These are phyloP conservation scores for Charina bottae DNA, from an alignment of 2,113 vertebrate genomes.

Conservation along the genomic window DNA sequence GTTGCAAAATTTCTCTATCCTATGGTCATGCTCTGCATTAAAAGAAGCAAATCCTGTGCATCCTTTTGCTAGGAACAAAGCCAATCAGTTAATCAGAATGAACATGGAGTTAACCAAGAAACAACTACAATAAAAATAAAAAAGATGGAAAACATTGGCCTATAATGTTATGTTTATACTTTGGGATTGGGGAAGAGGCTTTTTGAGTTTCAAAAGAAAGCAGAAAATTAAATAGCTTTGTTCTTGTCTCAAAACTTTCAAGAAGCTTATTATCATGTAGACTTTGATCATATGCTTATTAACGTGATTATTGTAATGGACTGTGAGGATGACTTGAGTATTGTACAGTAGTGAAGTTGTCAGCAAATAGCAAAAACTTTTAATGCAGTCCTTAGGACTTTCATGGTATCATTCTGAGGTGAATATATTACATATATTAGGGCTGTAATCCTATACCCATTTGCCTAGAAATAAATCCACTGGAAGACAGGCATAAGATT, in stretches of 20 bases:
- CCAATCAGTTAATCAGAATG: background rate
- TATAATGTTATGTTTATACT: background rate
- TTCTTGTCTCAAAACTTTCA: constrained; percentile 30
- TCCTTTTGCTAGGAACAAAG: background rate
- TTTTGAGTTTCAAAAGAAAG: background rate
- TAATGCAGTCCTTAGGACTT: background rate
- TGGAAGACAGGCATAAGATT: background rate
- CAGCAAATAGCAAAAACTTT: constrained; percentile 16
- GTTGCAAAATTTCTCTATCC: background rate
- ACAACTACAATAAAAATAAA: background rate
- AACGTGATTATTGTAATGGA: background rate
- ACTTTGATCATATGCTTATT: constrained; percentile 35
- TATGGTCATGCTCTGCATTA: background rate
- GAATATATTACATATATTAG: background rate
- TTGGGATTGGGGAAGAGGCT: background rate
- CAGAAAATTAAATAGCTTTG: background rate
- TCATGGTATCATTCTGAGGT: background rate
- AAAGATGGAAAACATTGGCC: background rate
- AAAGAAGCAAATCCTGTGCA: background rate
- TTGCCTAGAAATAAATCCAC: background rate
- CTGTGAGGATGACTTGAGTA: constrained; percentile 23
- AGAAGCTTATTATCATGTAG: constrained; percentile 27
- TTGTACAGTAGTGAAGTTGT: background rate
- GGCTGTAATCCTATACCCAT: background rate
- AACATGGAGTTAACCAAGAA: background rate